Evolutionary conservation across 2,888 invertebrate species (phyloP).

Genomic region (Plagodis pulveraria): DNA sequence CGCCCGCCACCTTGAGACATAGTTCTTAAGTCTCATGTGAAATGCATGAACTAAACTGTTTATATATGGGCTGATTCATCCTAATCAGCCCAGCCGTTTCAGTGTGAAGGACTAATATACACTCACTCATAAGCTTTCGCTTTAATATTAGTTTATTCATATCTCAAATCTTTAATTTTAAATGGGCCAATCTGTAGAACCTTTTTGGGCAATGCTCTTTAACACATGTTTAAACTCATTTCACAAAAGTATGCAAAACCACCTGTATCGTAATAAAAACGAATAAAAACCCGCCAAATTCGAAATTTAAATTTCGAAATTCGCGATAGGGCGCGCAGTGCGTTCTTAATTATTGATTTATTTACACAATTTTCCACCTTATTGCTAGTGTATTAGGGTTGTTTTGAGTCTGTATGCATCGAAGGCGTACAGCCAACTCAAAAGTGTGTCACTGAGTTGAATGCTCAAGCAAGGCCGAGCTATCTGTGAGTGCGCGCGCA

Average conservation of each 20-base stretch:
- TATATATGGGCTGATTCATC: no score
- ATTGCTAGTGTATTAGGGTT: constrained; percentile 46
- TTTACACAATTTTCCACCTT: constrained; percentile 38
- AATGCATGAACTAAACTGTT: no score
- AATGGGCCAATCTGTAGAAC: no score
- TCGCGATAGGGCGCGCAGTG: constrained; percentile 65
- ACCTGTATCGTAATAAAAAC: constrained; percentile 22
- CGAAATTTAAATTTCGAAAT: constrained; percentile 72
- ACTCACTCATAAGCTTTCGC: no score
- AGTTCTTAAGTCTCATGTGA: no score
- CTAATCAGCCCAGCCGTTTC: no score
- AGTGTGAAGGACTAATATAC: no score
- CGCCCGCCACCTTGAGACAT: no score
- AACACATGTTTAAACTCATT: no score
- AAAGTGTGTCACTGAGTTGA: constrained; percentile 83
- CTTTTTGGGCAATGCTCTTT: no score
- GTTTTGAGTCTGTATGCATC: constrained; percentile 49
- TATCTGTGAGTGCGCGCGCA: constrained; percentile 79
- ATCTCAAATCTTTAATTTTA: no score
- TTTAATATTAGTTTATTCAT: no score
- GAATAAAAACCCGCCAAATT: constrained; percentile 67
- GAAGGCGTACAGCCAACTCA: constrained; percentile 80
- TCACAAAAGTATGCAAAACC: neutral
- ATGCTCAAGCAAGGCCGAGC: constrained; percentile 79
- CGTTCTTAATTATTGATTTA: constrained; percentile 66